Conservation (phyloP, 2,797 vertebrate genomes). For the Vespertilio murinus region DNA sequence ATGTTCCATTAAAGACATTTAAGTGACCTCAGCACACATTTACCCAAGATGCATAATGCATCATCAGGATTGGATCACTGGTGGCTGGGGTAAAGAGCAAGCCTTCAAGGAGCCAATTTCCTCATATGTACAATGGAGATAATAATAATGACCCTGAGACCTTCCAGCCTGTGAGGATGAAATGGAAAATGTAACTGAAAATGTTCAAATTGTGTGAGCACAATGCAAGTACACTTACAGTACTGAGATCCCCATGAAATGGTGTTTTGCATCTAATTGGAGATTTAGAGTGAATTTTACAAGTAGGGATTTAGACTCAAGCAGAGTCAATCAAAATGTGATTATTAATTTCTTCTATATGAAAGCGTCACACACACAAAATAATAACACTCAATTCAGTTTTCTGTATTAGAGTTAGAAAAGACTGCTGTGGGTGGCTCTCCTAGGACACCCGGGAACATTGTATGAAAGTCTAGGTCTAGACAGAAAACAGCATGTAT, state of each 20-base stretch:
- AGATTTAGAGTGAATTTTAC: background rate
- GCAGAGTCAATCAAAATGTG: background rate
- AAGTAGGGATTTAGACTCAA: background rate
- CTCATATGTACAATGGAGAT: background rate
- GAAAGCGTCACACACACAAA: background rate
- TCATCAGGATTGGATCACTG: background rate
- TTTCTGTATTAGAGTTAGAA: background rate
- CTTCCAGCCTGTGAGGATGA: background rate
- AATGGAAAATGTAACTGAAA: background rate
- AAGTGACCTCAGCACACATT: constrained; percentile 26
- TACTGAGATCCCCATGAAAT: background rate
- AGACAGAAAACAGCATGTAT: background rate
- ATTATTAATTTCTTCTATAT: background rate
- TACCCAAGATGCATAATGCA: background rate
- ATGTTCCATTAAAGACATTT: background rate
- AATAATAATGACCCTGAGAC: background rate
- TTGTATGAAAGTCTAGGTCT: background rate
- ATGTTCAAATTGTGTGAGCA: background rate
- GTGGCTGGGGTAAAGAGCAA: background rate
- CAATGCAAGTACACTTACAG: background rate
- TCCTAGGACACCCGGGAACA: background rate
- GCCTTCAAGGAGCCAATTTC: background rate
- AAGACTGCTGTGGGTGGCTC: background rate
- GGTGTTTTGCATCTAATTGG: background rate
- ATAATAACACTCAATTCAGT: background rate